Evolutionary conservation across 2,888 invertebrate species (phyloP).

Genomic region (Cosmia pyralina): DNA sequence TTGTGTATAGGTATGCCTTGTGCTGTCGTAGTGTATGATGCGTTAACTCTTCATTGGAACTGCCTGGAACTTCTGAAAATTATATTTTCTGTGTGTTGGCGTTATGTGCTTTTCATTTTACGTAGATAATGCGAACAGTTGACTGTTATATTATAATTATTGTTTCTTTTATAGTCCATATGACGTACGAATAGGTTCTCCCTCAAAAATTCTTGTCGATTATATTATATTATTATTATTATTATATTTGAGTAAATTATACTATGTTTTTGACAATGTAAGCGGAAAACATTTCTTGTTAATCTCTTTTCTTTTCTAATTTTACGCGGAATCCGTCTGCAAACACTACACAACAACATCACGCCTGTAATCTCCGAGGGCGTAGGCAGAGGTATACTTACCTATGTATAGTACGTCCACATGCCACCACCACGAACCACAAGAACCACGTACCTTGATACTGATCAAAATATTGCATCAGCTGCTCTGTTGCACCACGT

Average conservation of each 20-base stretch:
- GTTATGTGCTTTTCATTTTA: slow-evolving; percentile 15
- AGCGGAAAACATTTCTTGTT: slow-evolving; percentile 12
- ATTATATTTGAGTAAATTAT: too few relatives aligned
- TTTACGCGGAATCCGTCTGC: not conserved
- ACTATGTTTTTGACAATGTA: slow-evolving; percentile 2
- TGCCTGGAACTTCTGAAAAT: slow-evolving; percentile 26
- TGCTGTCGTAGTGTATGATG: not conserved
- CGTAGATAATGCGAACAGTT: slow-evolving; percentile 11
- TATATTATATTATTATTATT: too few relatives aligned
- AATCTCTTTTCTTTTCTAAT: not conserved
- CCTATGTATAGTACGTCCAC: too few relatives aligned
- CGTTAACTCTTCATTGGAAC: not conserved
- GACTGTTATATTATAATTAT: slow-evolving; percentile 30
- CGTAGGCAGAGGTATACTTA: too few relatives aligned
- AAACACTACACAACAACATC: not conserved
- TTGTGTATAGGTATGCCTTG: not conserved
- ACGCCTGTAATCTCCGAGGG: too few relatives aligned
- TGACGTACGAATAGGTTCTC: slow-evolving; percentile 17
- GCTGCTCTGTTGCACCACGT: slow-evolving; percentile 2
- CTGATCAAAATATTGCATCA: slow-evolving; percentile 1
- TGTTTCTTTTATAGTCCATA: not conserved
- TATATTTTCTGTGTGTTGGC: not conserved
- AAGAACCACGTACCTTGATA: not conserved
- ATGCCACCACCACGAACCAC: too few relatives aligned
- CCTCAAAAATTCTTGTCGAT: not conserved